Evolutionary conservation across 2,797 vertebrate genomes (phyloP), one percentile per base, ranked within the genome.

Genomic region (Hipposideros larvatus): DNA sequence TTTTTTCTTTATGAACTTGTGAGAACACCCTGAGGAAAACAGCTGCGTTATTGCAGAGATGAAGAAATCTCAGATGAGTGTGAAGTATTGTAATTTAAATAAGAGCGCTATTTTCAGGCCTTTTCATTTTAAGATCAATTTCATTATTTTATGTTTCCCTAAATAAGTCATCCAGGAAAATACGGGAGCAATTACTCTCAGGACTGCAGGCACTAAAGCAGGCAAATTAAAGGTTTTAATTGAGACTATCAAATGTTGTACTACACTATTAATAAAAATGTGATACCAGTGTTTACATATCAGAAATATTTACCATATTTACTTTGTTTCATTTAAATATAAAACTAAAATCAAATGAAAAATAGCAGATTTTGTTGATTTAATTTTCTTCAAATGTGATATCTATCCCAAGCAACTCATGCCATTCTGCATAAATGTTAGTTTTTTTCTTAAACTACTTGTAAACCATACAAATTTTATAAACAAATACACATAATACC

Each of bases 11-110:
- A 96, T 96, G 95, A 98, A 98, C 98, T 98, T 98, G 96, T 95
- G 95, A 98, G 98, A 97, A 97, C 87, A 98, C 98, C 98, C 97
- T 96, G 96, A 98, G 98, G 98, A 99, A 98, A 98, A 98, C 98
- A 99, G 98, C 98, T 99, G 98, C 97, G 86, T 96, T 98, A 98
- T 98, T 98, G 98, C 89, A 97, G 96, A 98, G 96, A 95, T 37
- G 96, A 96, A 97, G 98, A 98, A 98, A 98, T 97, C 98, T 98
- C 98, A 97, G 96, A 97, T 24, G 57, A 98, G 96, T 91, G 94
- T 96, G 75, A 98, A 97, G 96, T 95, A 98, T 98, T 98, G 96
- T 98, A 95, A 98, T 98, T 98, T 98, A 98, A 98, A 98, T 92
- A 98, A 97, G 92, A 94, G 74, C 41, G 13, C 90, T 98, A 95